Evolutionary conservation across 2,113 vertebrate genomes (phyloP).

Genomic region (Protobothrops mucrosquamatus): DNA sequence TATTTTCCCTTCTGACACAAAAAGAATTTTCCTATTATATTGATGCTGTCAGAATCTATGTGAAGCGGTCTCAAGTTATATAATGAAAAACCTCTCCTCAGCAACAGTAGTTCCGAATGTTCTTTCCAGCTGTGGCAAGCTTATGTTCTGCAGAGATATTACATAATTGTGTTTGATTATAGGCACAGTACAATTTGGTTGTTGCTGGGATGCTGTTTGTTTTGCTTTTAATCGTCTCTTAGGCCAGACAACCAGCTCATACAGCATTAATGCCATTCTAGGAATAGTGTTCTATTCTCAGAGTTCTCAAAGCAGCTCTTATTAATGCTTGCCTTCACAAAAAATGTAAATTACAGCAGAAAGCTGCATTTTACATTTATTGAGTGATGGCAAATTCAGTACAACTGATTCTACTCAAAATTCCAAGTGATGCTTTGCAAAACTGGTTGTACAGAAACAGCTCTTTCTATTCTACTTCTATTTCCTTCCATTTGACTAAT

Average conservation of each 20-base stretch:
- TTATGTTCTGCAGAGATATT: slow-evolving; percentile 55
- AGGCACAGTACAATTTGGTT: slow-evolving; percentile 55
- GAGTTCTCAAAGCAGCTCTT: slow-evolving; percentile 57
- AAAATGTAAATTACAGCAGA: slow-evolving; percentile 57
- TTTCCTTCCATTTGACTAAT: slow-evolving; percentile 31
- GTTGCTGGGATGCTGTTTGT: not conserved
- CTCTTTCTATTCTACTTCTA: slow-evolving; percentile 20
- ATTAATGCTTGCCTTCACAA: slow-evolving; percentile 52
- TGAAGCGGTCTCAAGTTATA: not conserved
- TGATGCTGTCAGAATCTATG: slow-evolving; percentile 18
- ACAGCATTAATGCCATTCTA: slow-evolving; percentile 52
- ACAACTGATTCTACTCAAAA: slow-evolving; percentile 50
- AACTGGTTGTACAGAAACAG: slow-evolving; percentile 25
- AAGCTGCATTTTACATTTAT: slow-evolving; percentile 53
- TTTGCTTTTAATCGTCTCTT: slow-evolving; percentile 29
- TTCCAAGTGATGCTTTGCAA: slow-evolving; percentile 49
- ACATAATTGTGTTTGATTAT: slow-evolving; percentile 64
- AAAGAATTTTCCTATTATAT: slow-evolving; percentile 17
- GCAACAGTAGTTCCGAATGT: slow-evolving; percentile 34
- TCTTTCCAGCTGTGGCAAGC: slow-evolving; percentile 42
- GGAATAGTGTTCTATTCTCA: slow-evolving; percentile 43
- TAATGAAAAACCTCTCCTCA: slow-evolving; percentile 18
- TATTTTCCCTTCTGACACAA: not conserved
- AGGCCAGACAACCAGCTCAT: slow-evolving; percentile 57
- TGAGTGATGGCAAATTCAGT: slow-evolving; percentile 52